Evolutionary conservation across 2,888 invertebrate genomes (phyloP), one percentile per base, ranked within the genome.

Genomic region (Ectemnius lituratus): DNA sequence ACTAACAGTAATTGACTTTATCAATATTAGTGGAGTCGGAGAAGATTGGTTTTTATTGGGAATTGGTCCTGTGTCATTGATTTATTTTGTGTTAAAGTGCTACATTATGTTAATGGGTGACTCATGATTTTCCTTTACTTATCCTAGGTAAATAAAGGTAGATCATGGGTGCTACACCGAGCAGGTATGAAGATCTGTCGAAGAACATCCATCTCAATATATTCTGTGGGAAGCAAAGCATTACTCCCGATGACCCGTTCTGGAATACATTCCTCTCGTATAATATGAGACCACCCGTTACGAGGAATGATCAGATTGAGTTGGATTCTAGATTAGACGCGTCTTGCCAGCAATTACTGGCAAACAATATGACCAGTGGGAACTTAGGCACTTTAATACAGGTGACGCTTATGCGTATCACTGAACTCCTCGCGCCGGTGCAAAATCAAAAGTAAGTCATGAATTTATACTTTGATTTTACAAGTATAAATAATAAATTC

Each of bases 211-310:
- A 95, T 87, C 92, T 99, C 62, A 92, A 93, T 75, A 93, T 94
- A 78, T 97, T 99, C 89, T 95, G 96, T 77, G 95, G 97, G 0
- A 93, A 93, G 49, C 95, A 97, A 79, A 92, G 94, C 49, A 95
- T 99, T 83, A 93, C 95, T 4, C 93, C 95, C 6, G 97, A 97
- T 89, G 97, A 98, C 89, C 95, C 96, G 0, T 98, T 97, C 90
- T 99, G 99, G 99, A 97, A 97, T 89, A 95, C 95, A 81, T 94
- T 99, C 79, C 92, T 99, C 49, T 96, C 98, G 0, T 99, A 98
- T 88, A 97, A 97, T 81, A 95, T 98, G 83, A 94, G 94, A 49
- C 94, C 97, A 73, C 97, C 98, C 0, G 92, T 94, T 58, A 95
- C 94, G 84, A 93, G 94, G 94, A 96, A 92, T 92, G 94, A 92